Evolutionary conservation across 2,113 vertebrate genomes (phyloP), one percentile per base, ranked within the genome.

Genomic region (Cavia aperea): DNA sequence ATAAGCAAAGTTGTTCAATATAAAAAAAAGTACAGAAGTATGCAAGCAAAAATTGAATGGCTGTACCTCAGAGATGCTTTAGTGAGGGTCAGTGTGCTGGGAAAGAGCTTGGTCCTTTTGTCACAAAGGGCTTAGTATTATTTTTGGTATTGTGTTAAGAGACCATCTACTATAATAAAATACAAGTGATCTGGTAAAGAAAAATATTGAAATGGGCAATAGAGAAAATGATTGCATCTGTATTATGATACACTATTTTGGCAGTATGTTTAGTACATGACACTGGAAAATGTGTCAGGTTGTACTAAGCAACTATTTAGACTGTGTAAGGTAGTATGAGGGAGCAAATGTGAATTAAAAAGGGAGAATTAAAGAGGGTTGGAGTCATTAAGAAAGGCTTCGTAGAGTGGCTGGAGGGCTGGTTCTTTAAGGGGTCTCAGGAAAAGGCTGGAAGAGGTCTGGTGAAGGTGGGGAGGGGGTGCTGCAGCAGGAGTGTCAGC

Each of bases 261-360:
- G 29, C 58, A 56, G 54, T 82, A 77, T n/a, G 54, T 77, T 49
- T 77, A 49, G 39, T 33, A 12, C 11, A 51, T 29, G 66, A 89
- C 81, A 39, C 18, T 54, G 79, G 87, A 89, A 86, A 68, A 89
- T 60, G 15, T 46, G 7, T 60, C 77, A 68, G 56, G 23, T 10
- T 87, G 1, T 68, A 90, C 60, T 66, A 90, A 83, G 36, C 16
- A 87, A 81, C 56, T 91, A 15, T 90, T 83, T 93, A 86, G 78
- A 51, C 84, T 33, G 4, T 77, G n/a, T 23, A 49, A 4, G 70
- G 24, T 19, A 75, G n/a, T 75, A 46, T 39, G n/a, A 58, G 68
- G 26, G 24, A 70, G 29, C 72, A 81, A 81, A 70, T 58, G 31
- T 88, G 88, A 92, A 81, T 60, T 68, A 86, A 93, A 73, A 72